Base-by-base conservation (phyloP, 2,797 vertebrate genomes). In the Thalassophryne amazonica region DNA sequence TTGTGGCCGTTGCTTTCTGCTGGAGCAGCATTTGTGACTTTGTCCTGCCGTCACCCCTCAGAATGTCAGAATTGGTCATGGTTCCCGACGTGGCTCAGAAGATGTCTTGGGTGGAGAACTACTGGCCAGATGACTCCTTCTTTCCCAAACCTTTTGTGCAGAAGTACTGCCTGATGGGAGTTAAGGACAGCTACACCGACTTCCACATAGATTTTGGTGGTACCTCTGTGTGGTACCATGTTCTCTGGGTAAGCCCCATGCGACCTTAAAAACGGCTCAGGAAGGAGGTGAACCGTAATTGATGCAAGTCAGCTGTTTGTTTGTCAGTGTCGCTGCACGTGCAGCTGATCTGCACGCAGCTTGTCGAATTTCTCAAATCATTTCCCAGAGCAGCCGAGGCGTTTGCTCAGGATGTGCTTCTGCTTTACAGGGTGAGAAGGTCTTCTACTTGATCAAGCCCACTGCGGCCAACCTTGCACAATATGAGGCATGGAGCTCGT, bases 141-240 rank as follows among this genome's bases (percentile, higher is more conserved):
- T 99, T 98, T 83, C 97, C 97, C 58, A 99, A 98, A 64, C 97
- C 97, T 35, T 98, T 98, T 79, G 97, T 99, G 81, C 96, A 99
- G 89, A 99, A 99, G 87, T 99, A 99, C 71, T 99, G 97, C 71
- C 89, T 99, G 48, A 99, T 99, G 97, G 95, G 97, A 35, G 95
- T 99, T 73, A 94, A 94, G 83, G 93, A 95, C 85, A 96, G 97
- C 85, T 99, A 99, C 60, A 99, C 97, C 0, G 97, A 99, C 73
- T 99, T 99, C 86, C 97, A 99, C 88, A 99, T 99, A 21, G 97
- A 99, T 89, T 99, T 99, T 17, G 97, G 97, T 39, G 97, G 97
- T 57, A 99, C 97, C 14, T 99, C 97, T 18, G 97, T 99, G 69
- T 99, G 97, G 97, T 99, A 99, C 87, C 97, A 99, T 25, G 97